phyloP scores from a whole-genome alignment of 2,797 vertebrate species.

The Gambusia yucatana region DNA sequence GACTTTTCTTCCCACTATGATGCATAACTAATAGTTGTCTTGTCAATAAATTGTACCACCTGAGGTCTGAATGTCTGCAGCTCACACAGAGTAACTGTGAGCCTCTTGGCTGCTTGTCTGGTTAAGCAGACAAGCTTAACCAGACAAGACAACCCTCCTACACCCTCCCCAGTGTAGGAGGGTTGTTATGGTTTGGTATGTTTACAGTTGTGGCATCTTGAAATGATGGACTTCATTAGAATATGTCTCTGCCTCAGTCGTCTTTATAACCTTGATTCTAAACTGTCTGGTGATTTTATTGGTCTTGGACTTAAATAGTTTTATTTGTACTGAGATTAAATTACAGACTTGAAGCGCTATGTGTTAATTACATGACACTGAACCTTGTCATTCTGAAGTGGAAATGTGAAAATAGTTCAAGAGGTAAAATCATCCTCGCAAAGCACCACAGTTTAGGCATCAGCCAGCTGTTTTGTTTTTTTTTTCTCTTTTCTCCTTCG shows the following conservation, averaged over 20 bases:
- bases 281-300: neutral
- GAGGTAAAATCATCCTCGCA: neutral
- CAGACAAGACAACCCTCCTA: too few species aligned
- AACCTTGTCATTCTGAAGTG: neutral
- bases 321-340: neutral
- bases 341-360: neutral
- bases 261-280: neutral
- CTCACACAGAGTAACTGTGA: too few species aligned
- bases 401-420: neutral
- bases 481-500: conserved; percentile 1
- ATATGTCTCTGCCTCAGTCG: neutral
- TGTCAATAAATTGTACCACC: too few species aligned
- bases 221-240: neutral
- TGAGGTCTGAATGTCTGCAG: too few species aligned
- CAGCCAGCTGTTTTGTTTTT: conserved; percentile 18
- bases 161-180: too few species aligned
- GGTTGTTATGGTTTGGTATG: neutral
- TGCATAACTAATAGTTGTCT: too few species aligned
- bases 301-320: neutral
- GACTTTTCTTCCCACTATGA: neutral
- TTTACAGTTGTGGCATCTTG: neutral
- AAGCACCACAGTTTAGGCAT: conserved; percentile 24
- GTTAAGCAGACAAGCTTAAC: too few species aligned
- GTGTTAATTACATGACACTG: neutral
- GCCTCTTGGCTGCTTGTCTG: too few species aligned